A percentile compares a stretch with the other conserved stretches of the same genome.
These are phyloP conservation scores for Aelia acuminata DNA, from an alignment of 2,888 invertebrate genomes.

Conservation along the genomic window DNA sequence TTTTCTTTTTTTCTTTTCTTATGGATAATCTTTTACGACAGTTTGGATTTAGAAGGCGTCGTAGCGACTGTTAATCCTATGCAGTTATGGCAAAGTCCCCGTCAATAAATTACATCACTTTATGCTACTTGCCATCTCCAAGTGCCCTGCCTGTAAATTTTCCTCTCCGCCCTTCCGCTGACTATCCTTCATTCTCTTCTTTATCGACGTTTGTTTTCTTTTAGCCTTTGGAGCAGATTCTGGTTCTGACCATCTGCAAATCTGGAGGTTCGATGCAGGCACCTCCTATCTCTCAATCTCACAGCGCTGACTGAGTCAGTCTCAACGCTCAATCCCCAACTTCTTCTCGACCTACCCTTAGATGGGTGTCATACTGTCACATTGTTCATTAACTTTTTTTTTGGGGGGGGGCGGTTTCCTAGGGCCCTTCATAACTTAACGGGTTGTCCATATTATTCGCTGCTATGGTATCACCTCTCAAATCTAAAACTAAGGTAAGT, in stretches of 20 bases:
- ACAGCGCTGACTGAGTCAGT: neutral
- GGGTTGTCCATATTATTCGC: too few species aligned
- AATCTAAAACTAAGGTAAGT: too few species aligned
- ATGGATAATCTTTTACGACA: neutral
- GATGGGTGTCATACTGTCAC: too few species aligned
- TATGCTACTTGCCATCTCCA: neutral
- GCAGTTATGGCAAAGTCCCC: neutral
- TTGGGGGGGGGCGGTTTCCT: too few species aligned
- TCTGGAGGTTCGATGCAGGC: too few species aligned
- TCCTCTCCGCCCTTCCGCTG: neutral
- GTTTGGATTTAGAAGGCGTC: neutral
- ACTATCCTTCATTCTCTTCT: neutral
- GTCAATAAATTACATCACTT: slow-evolving; percentile 18
- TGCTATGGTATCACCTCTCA: too few species aligned
- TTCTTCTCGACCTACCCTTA: too few species aligned
- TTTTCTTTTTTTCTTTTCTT: neutral
- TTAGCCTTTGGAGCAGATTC: neutral
- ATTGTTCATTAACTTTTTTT: too few species aligned
- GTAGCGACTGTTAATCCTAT: neutral
- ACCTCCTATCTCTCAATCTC: too few species aligned
- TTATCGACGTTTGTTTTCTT: neutral
- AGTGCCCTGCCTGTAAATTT: neutral
- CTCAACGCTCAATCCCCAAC: too few species aligned
- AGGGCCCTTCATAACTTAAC: too few species aligned
- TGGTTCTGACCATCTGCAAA: too few species aligned